phyloP scores from a whole-genome alignment of 2,888 invertebrate genomes.

The Drosophila melanosoma region DNA sequence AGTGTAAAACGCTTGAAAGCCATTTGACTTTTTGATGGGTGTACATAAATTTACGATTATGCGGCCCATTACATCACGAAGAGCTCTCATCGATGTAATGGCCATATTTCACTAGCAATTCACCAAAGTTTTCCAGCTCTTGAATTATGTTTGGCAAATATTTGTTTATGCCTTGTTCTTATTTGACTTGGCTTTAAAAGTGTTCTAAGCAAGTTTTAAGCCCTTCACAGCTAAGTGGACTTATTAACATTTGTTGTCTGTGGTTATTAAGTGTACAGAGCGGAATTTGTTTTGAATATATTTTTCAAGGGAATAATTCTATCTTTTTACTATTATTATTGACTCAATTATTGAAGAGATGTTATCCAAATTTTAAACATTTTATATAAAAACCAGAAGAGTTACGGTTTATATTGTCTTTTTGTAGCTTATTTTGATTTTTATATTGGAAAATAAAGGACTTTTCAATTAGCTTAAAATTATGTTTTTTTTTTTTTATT shows the following conservation, averaged over 20 bases:
- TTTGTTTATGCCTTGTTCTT: slow-evolving; percentile 7
- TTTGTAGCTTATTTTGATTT: background rate
- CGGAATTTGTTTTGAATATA: background rate
- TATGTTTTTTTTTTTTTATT: too few species aligned
- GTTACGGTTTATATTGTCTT: background rate
- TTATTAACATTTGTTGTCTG: background rate
- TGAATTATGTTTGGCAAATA: slow-evolving; percentile 14
- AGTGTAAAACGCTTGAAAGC: slow-evolving; percentile 63
- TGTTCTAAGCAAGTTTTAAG: background rate
- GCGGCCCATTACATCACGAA: slow-evolving; percentile 60
- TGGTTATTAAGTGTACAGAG: background rate
- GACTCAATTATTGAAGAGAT: background rate
- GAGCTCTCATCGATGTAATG: slow-evolving; percentile 37
- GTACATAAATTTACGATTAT: slow-evolving; percentile 71
- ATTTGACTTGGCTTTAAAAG: background rate
- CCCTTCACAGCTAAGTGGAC: background rate
- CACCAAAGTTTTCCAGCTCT: slow-evolving; percentile 3
- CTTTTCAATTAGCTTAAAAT: too few species aligned
- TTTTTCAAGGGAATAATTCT: background rate
- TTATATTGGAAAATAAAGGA: too few species aligned
- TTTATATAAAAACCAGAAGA: background rate
- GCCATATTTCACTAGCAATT: slow-evolving; percentile 10
- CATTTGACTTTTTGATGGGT: slow-evolving; percentile 61
- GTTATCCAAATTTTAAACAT: too few species aligned
- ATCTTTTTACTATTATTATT: background rate